Percentiles rank a stretch among this genome's conserved stretches.
phyloP scores from a whole-genome alignment of 2,113 vertebrate species.

The Paracanthobrama guichenoti region DNA sequence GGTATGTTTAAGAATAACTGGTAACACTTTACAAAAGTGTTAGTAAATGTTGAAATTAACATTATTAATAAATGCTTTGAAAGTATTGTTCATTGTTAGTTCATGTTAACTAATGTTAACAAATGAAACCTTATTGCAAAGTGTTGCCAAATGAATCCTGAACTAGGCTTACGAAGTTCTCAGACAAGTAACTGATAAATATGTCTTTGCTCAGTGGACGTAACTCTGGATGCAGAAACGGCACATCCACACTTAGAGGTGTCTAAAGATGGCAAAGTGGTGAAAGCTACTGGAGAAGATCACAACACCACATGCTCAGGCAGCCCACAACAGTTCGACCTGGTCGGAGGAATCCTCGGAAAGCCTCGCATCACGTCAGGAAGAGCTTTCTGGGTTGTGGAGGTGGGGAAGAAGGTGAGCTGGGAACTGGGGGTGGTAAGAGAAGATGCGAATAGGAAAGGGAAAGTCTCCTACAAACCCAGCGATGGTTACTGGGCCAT shows the following conservation, averaged over 20 bases:
- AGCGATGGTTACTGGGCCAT: slow-evolving; percentile 69
- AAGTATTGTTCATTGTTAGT: no score
- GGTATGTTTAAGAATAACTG: slow-evolving; percentile 44
- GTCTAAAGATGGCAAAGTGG: slow-evolving; percentile 15
- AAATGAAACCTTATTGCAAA: no score
- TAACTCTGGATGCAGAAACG: slow-evolving; percentile 64
- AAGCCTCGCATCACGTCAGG: slow-evolving; percentile 48
- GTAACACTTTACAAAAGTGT: no score
- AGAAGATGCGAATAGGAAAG: slow-evolving; percentile 59
- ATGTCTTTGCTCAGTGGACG: slow-evolving; percentile 57
- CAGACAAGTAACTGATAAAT: background rate
- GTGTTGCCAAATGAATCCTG: no score
- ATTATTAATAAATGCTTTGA: no score
- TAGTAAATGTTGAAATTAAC: no score
- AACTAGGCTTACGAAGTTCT: background rate
- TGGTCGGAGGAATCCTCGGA: slow-evolving; percentile 63
- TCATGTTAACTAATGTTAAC: no score
- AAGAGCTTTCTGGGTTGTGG: slow-evolving; percentile 72
- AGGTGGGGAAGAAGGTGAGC: slow-evolving; percentile 63
- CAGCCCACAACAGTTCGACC: slow-evolving; percentile 59
- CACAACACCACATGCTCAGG: slow-evolving; percentile 12
- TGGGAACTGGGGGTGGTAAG: slow-evolving; percentile 71
- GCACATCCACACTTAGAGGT: slow-evolving; percentile 24
- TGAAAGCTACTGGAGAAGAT: background rate
- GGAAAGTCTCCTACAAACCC: slow-evolving; percentile 60